Evolutionary conservation across 2,888 invertebrate species (phyloP).

Genomic region (Schrankia costaestrigalis): DNA sequence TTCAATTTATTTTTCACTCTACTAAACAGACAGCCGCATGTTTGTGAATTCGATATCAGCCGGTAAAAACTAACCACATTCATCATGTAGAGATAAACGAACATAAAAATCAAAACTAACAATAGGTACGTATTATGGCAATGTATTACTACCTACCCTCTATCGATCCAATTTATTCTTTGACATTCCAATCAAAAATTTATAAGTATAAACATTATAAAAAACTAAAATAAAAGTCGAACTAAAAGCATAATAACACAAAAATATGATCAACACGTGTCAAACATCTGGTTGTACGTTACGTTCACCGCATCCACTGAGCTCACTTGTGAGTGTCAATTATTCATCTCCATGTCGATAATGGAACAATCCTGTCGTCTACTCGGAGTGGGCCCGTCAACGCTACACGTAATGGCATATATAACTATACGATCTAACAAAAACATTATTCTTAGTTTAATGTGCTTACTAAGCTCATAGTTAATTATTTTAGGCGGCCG

Average conservation of each 20-base stretch:
- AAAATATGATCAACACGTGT: constrained; percentile 23
- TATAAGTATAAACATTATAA: no score
- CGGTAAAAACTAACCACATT: no score
- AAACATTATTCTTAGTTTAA: constrained; percentile 50
- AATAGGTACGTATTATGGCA: no score
- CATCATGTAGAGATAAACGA: no score
- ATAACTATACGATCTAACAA: constrained; percentile 45
- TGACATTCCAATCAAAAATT: neutral
- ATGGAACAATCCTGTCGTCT: constrained; percentile 77
- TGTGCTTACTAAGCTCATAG: constrained; percentile 21
- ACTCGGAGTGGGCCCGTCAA: constrained; percentile 67
- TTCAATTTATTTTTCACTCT: no score
- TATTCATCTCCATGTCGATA: constrained; percentile 71
- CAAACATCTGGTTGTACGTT: constrained; percentile 14
- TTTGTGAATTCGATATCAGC: no score
- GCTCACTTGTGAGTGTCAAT: constrained; percentile 61
- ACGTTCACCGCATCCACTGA: constrained; percentile 50
- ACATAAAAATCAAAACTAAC: no score
- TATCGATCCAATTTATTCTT: neutral
- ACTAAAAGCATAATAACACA: constrained; percentile 13
- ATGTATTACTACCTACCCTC: neutral
- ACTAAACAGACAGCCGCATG: no score
- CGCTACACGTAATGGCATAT: constrained; percentile 61
- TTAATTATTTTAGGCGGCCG: constrained; percentile 12
- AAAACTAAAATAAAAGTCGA: constrained; percentile 1